A percentile compares a stretch with the other conserved stretches of the same genome.
Conservation (phyloP, 2,113 vertebrate species). For the Vidua chalybeata region DNA sequence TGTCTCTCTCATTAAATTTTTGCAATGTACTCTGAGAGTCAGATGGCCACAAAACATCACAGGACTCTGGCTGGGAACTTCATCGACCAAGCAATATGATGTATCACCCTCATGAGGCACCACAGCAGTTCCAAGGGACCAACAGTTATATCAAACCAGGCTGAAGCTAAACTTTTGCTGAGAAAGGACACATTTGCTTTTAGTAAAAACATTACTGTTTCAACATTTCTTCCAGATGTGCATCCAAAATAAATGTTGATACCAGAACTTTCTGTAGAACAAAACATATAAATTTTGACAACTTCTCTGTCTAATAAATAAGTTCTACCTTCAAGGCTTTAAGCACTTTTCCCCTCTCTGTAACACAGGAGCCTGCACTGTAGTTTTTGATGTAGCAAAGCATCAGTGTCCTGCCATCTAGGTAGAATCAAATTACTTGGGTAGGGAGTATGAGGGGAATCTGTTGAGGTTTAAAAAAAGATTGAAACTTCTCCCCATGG, state of each 20-base stretch:
- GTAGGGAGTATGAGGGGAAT: neutral
- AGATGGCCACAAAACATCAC: conserved; percentile 37
- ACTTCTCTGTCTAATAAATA: neutral
- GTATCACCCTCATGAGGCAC: conserved; percentile 40
- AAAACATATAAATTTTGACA: neutral
- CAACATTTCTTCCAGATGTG: neutral
- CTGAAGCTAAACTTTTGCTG: conserved; percentile 1
- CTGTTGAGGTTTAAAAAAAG: neutral
- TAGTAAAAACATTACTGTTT: conserved; percentile 26
- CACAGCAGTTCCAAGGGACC: neutral
- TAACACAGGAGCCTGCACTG: neutral
- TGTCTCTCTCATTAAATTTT: conserved; percentile 3
- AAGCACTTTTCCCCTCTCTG: neutral
- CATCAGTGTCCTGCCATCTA: neutral
- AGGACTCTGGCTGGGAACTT: conserved; percentile 18
- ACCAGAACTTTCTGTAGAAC: neutral
- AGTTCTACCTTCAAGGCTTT: neutral
- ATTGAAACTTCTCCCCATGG: neutral
- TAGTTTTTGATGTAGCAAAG: neutral
- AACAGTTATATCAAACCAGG: neutral
- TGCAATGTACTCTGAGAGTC: conserved; percentile 6
- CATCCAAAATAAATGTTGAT: conserved; percentile 22
- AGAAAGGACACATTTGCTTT: conserved; percentile 39
- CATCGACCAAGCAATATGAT: neutral
- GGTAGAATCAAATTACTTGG: neutral